These are phyloP conservation scores for Myripristis murdjan DNA, from an alignment of 2,797 vertebrate genomes.

Conservation along the genomic window DNA sequence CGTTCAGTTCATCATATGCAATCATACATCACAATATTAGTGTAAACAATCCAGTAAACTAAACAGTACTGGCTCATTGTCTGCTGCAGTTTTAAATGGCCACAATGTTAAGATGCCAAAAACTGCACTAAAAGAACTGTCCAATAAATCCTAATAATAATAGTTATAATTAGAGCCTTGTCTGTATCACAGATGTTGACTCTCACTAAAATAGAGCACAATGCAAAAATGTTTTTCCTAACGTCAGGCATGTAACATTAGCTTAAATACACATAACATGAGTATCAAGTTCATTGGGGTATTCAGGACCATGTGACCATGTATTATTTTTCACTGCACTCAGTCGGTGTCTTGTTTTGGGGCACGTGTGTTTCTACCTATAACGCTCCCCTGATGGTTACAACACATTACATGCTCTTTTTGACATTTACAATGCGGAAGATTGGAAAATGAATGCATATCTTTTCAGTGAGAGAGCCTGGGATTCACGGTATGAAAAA, in stretches of 20 bases:
- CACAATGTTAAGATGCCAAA: background rate
- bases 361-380: background rate
- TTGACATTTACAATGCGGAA: conserved; percentile 36
- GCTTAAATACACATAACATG: background rate
- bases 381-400: background rate
- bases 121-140: background rate
- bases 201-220: background rate
- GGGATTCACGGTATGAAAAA: conserved; percentile 28
- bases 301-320: background rate
- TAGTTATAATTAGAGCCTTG: background rate
- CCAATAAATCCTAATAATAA: background rate
- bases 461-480: conserved; percentile 67
- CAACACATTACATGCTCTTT: conserved; percentile 22
- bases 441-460: conserved; percentile 64
- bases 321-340: background rate
- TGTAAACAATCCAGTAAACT: background rate
- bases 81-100: background rate
- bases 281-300: background rate
- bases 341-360: background rate
- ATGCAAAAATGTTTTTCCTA: background rate
- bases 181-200: background rate
- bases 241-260: background rate
- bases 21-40: background rate
- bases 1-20: background rate
- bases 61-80: background rate